Conservation (phyloP, 2,888 invertebrate genomes). For the Aphodius sticticus region DNA sequence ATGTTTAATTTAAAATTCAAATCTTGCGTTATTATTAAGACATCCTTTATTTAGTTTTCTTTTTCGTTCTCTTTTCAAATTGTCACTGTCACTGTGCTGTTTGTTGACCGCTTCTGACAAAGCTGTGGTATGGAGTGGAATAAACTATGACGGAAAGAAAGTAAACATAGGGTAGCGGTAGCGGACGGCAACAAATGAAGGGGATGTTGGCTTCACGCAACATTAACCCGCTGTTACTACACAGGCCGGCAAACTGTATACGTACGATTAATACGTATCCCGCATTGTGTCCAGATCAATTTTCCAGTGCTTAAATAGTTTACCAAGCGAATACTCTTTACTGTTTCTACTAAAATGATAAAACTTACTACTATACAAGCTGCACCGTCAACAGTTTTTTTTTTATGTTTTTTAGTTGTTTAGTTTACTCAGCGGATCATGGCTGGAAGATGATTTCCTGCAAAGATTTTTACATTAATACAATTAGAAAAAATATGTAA, state of each 20-base stretch:
- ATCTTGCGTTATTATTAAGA: no score
- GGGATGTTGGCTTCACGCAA: conserved; percentile 57
- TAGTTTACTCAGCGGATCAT: no score
- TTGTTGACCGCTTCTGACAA: not conserved
- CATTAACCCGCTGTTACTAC: conserved; percentile 59
- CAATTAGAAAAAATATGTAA: no score
- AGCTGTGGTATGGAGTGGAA: not conserved
- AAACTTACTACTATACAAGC: no score
- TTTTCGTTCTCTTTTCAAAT: not conserved
- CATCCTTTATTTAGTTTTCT: no score
- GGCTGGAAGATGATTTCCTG: no score
- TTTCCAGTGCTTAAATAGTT: conserved; percentile 51
- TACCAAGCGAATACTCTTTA: not conserved
- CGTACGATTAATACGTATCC: conserved; percentile 52
- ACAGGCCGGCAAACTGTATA: conserved; percentile 53
- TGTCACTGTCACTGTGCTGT: not conserved
- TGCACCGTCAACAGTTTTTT: no score
- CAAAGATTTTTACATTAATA: no score
- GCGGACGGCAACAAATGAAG: conserved; percentile 17
- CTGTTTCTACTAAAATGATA: no score
- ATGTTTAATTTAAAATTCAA: no score
- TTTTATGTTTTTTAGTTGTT: no score
- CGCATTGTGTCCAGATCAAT: conserved; percentile 47
- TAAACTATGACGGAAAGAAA: not conserved
- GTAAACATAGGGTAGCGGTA: not conserved